These are phyloP conservation scores for Drosophila lini DNA, from an alignment of 1,140 invertebrate genomes.

Conservation along the genomic window DNA sequence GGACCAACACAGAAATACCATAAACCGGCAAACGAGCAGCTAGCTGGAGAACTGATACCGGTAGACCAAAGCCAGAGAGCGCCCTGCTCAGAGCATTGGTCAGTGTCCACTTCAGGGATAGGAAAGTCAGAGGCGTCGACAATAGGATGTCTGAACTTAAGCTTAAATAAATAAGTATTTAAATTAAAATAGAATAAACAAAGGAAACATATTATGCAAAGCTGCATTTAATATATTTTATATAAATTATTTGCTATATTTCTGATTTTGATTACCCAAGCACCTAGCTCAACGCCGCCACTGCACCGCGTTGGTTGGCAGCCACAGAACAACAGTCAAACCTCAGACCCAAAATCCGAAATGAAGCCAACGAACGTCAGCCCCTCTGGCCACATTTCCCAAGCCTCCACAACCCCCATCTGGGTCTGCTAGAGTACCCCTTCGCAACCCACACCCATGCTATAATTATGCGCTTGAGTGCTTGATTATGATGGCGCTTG, in stretches of 20 bases:
- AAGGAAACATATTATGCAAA: no score
- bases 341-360: conserved; percentile 42
- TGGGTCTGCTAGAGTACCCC: conserved; percentile 1
- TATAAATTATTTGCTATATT: not conserved
- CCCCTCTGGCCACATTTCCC: conserved; percentile 10
- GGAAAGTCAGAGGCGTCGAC: conserved; percentile 13
- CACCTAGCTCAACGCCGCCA: conserved; percentile 24
- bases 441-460: conserved; percentile 22
- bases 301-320: conserved; percentile 21
- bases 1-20: conserved; percentile 64
- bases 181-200: no score
- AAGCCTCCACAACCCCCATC: conserved; percentile 14
- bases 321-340: conserved; percentile 46
- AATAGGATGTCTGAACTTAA: not conserved
- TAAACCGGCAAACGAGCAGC: conserved; percentile 44
- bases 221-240: not conserved
- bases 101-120: conserved; percentile 20
- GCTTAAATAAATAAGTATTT: not conserved
- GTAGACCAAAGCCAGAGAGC: conserved; percentile 15
- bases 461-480: conserved; percentile 76
- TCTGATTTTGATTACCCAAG: not conserved
- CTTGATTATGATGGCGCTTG: conserved; percentile 72
- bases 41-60: conserved; percentile 35
- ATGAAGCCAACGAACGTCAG: conserved; percentile 34
- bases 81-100: conserved; percentile 29